Base-by-base conservation (phyloP, 2,797 vertebrate genomes). In the Chelmon rostratus region DNA sequence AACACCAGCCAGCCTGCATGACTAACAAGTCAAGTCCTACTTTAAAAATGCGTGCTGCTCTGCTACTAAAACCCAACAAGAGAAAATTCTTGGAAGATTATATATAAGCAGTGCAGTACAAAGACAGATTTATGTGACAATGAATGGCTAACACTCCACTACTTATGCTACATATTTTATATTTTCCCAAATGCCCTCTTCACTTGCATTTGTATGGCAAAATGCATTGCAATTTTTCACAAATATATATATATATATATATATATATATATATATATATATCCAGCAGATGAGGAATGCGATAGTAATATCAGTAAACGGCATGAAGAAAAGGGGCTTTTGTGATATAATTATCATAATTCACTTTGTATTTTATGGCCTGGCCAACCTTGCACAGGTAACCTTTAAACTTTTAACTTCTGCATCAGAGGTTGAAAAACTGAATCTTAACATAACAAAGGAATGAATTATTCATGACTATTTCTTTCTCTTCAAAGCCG, bases 401-500 rank as follows among this genome's bases (percentile, higher is more conserved):
- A 70, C 59, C n/a, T 80, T 74, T 64, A 70, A 66, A 68, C n/a
- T 65, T 73, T 69, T 64, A 77, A 75, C 35, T 73, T 46, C 57
- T 47, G 50, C 76, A 54, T 37, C 42, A 13, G 13, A 49, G 64
- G 61, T 50, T 75, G 42, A 37, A 75, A 68, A 81, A 61, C 38
- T 50, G 0, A 64, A 82, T 64, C 37, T 72, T 79, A 86, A 81
- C 77, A 79, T 42, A 79, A 87, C 81, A 90, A 86, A 84, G 8
- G 15, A 54, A 81, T 91, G 44, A 86, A 92, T 91, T 73, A 92
- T 94, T 91, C 58, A 93, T 81, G 58, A 53, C 50, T 61, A 49
- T 56, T 64, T 46, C 71, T 61, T 82, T 75, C 68, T 49, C 67
- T 82, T 79, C 64, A 81, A 40, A 84, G 75, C 47, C 40, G 50